A percentile compares a stretch with the other conserved stretches of the same genome.
Evolutionary conservation across 2,797 vertebrate species (phyloP).

Genomic region (Rhinella marina): DNA sequence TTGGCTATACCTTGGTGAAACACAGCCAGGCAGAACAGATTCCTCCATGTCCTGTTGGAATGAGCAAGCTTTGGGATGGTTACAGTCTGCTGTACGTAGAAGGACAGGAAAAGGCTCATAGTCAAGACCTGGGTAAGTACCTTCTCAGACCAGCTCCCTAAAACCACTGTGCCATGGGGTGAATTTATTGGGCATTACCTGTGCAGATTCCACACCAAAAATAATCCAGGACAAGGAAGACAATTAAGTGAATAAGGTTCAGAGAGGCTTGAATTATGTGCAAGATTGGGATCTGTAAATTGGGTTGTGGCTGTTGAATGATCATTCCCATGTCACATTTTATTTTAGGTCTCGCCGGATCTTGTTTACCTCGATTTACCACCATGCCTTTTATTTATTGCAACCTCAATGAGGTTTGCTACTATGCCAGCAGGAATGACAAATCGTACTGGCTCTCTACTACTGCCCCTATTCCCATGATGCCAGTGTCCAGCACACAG

Average conservation of each 20-base stretch:
- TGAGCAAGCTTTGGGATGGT: conserved; percentile 90
- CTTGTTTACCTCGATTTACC: conserved; percentile 91
- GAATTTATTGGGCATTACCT: not conserved
- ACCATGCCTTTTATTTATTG: conserved; percentile 98
- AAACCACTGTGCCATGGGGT: not conserved
- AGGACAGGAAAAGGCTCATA: conserved; percentile 95
- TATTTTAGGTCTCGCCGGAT: conserved; percentile 89
- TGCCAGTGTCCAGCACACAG: conserved; percentile 84
- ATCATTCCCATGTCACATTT: not conserved
- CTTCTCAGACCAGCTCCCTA: not conserved
- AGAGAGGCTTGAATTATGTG: too few relatives aligned
- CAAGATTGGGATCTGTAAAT: not conserved
- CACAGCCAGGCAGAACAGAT: conserved; percentile 89
- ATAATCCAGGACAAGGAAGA: too few relatives aligned
- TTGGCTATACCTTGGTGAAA: conserved; percentile 93
- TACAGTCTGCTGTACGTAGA: conserved; percentile 93
- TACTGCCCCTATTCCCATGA: conserved; percentile 93
- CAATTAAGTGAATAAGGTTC: not conserved
- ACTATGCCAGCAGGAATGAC: conserved; percentile 92
- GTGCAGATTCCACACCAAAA: not conserved
- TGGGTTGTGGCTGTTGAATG: not conserved
- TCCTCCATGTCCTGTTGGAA: conserved; percentile 90
- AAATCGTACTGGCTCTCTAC: conserved; percentile 99
- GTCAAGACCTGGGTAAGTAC: conserved; percentile 90
- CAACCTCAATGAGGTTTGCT: conserved; percentile 89